A percentile compares a stretch with the other conserved stretches of the same genome.
Conservation (phyloP, 2,888 invertebrate species). For the Resseliella maxima region DNA sequence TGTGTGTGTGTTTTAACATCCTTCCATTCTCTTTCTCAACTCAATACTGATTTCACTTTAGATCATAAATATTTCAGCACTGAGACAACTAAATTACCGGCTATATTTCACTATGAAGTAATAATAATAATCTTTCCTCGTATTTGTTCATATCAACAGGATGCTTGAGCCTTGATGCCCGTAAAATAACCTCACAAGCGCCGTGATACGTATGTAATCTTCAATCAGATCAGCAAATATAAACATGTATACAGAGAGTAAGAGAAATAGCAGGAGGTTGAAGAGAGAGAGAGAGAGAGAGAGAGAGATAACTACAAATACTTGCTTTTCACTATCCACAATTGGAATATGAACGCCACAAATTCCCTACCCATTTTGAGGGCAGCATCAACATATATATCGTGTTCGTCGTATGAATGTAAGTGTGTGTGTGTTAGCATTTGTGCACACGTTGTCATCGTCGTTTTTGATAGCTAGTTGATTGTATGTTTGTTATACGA, state of each 20-base stretch:
- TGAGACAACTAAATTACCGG: conserved; percentile 44
- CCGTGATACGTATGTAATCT: not conserved
- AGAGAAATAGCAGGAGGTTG: too few species aligned
- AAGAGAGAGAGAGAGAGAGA: too few species aligned
- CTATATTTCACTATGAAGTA: conserved; percentile 40
- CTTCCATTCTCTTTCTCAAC: too few species aligned
- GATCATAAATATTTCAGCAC: conserved; percentile 44
- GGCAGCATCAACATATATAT: not conserved
- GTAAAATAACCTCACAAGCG: conserved; percentile 1
- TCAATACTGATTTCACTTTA: not conserved
- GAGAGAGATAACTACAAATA: too few species aligned
- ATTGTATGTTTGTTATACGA: conserved; percentile 18
- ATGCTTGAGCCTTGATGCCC: not conserved
- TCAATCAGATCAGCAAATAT: conserved; percentile 53
- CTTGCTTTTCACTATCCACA: not conserved
- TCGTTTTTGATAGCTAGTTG: not conserved
- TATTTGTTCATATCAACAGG: conserved; percentile 26
- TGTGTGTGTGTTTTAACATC: not conserved
- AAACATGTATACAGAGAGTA: too few species aligned
- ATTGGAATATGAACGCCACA: not conserved
- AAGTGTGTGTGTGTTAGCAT: too few species aligned
- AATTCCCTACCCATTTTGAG: not conserved
- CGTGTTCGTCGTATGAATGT: not conserved
- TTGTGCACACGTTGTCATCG: not conserved
- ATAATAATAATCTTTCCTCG: conserved; percentile 7